These are phyloP conservation scores for Coenobita brevimanus DNA, from an alignment of 1,140 invertebrate genomes.

Conservation along the genomic window DNA sequence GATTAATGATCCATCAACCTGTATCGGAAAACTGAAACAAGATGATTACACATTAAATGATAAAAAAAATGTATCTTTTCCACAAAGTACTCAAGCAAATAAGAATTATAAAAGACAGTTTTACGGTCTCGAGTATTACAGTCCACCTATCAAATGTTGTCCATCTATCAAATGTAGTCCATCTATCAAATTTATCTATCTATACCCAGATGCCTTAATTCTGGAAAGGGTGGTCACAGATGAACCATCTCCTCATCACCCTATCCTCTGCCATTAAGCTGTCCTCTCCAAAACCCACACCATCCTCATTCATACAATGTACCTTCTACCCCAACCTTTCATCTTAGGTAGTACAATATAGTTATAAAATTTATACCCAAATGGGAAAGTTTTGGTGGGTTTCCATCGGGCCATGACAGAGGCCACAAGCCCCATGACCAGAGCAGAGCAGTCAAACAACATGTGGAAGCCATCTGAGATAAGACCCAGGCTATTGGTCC, in stretches of 20 bases:
- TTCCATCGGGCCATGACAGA: conserved; percentile 77
- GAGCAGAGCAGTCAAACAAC: conserved; percentile 79
- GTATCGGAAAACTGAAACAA: too few species aligned
- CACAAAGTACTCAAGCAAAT: too few species aligned
- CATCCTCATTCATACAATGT: not conserved
- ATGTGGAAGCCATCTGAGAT: conserved; percentile 80
- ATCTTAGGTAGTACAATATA: not conserved
- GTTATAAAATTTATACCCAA: conserved; percentile 75
- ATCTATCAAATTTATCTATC: not conserved
- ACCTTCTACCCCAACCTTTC: not conserved
- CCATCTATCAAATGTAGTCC: too few species aligned
- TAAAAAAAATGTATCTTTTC: too few species aligned
- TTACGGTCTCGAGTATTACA: too few species aligned
- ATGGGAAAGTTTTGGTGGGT: conserved; percentile 77
- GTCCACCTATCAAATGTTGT: too few species aligned
- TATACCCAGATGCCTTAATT: too few species aligned
- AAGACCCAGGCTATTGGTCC: conserved; percentile 78
- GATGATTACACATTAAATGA: too few species aligned
- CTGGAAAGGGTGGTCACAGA: not conserved
- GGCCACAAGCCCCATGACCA: conserved; percentile 78
- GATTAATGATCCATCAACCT: too few species aligned
- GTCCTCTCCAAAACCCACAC: not conserved
- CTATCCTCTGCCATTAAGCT: not conserved
- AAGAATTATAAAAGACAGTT: too few species aligned
- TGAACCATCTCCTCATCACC: not conserved